Conservation (phyloP, 2,113 vertebrate species). For the Papio anubis region DNA sequence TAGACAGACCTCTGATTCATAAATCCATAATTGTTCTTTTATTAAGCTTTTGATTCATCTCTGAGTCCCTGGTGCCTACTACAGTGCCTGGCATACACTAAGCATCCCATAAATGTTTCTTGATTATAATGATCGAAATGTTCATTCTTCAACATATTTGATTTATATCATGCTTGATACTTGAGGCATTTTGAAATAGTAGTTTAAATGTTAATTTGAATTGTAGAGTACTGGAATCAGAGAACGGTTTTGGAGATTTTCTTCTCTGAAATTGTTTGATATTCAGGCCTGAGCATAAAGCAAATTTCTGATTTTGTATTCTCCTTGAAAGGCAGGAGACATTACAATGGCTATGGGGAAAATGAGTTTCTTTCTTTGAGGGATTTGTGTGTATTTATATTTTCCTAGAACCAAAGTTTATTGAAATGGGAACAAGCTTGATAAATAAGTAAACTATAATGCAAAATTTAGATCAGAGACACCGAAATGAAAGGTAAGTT, state of each 20-base stretch:
- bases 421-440: constrained; percentile 54
- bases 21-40: constrained; percentile 17
- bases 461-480: constrained; percentile 56
- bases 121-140: not conserved
- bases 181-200: constrained; percentile 14
- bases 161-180: not conserved
- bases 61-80: not conserved
- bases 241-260: constrained; percentile 37
- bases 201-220: constrained; percentile 24
- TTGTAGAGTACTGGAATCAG: not conserved
- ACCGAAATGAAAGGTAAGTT: constrained; percentile 41
- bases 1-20: constrained; percentile 7
- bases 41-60: not conserved
- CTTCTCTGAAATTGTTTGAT: constrained; percentile 27
- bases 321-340: not conserved
- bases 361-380: not conserved
- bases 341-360: constrained; percentile 14
- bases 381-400: constrained; percentile 31
- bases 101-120: not conserved
- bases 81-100: not conserved
- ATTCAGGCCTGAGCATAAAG: constrained; percentile 15
- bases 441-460: constrained; percentile 68
- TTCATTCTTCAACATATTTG: constrained; percentile 9
- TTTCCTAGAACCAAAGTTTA: constrained; percentile 44
- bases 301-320: constrained; percentile 56